Base-by-base conservation (phyloP, 2,113 vertebrate species). In the Gavia stellata region DNA sequence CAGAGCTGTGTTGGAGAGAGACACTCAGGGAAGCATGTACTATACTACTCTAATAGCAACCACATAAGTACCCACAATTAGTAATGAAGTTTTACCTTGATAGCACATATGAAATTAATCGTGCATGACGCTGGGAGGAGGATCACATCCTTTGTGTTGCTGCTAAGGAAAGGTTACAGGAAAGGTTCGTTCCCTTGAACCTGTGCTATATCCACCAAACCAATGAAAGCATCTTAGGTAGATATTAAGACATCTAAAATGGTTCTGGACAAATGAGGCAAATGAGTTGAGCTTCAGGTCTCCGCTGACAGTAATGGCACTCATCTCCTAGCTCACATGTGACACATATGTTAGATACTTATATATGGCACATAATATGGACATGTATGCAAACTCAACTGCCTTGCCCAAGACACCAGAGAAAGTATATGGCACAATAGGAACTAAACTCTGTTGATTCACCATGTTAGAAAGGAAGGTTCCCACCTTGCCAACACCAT, bases 11-110 rank as follows among this genome's bases (percentile, higher is more conserved):
- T 44, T 36, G 40, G 16, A 38, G 12, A 62, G 5, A 59, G 10
- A 40, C 17, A 36, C 17, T 36, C 31, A 47, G 19, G n/a, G 18
- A 82, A 82, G 8, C 3, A 11, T 12, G 4, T 8, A 12, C 7
- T 55, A 14, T 21, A 42, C 12, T 34, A 6, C 10, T 73, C 6
- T n/a, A 55, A 50, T 3, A 58, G 10, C 19, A 74, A 71, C 17
- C 14, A 29, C 0, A 0, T 33, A 66, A 62, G 4, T 33, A 47
- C 5, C 3, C 36, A 66, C 4, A 47, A 45, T 10, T 40, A 50
- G 23, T 36, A 40, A 53, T 8, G 25, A 66, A 3, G 2, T 12
- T 88, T 77, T 42, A n/a, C 5, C 21, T 88, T 58, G 61, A 73
- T 86, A 63, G 1, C 5, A 38, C 15, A 5, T 12, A 6, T 38